Base-by-base conservation (phyloP, 2,888 invertebrate species). In the Muschampia plurimacula region DNA sequence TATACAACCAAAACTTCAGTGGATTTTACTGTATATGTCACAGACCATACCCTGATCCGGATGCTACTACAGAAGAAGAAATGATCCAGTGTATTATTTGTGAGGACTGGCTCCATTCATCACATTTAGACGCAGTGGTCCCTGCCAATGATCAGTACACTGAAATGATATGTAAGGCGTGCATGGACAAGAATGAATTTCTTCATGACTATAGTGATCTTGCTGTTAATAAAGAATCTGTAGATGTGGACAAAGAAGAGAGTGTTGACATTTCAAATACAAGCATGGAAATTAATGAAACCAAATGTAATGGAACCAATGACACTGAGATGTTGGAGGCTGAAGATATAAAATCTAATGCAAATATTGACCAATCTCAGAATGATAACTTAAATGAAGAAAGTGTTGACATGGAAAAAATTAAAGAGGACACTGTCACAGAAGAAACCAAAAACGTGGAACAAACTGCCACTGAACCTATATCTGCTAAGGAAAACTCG, bases 41-140 rank as follows among this genome's bases (percentile, higher is more conserved):
- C 57, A 95, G 98, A 70, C 99, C 99, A 0, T 99, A 99, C 90
- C 99, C 99, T 12, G 99, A 99, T 90, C 97, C 97, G 0, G 98
- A 99, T 10, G 96, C 96, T 84, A 95, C 95, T 5, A 90, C 95
- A 52, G 97, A 97, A 69, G 99, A 99, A 91, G 97, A 98, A 81
- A 99, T 99, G 99, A 96, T 99, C 66, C 99, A 99, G 86, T 99
- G 99, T 84, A 95, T 97, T 62, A 93, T 99, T 69, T 99, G 99
- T 89, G 99, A 99, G 88, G 99, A 99, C 89, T 99, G 99, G 99
- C 98, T 96, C 82, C 99, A 99, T 93, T 95, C 97, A 39, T 89
- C 96, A 79, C 98, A 98, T 87, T 91, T 98, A 76, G 96, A 96
- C 75, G 92, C 95, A 3, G 87, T 92, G 67, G 92, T 95, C 63